These are phyloP conservation scores for Limenitis camilla DNA, from an alignment of 2,888 invertebrate species.

Conservation along the genomic window DNA sequence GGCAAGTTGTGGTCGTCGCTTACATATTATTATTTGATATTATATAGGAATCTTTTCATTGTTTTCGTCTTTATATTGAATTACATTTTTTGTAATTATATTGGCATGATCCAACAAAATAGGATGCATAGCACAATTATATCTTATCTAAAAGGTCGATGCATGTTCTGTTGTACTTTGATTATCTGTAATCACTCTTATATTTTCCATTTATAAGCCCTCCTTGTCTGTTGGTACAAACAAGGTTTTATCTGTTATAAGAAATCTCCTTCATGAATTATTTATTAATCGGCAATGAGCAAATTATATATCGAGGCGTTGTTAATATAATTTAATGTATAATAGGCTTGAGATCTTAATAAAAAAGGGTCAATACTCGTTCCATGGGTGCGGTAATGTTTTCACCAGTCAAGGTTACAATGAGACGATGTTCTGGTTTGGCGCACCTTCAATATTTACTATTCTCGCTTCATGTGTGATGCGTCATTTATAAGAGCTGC, in stretches of 20 bases:
- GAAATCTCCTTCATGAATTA: conserved; percentile 14
- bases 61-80: neutral
- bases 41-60: neutral
- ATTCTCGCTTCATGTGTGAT: conserved; percentile 44
- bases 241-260: conserved; percentile 4
- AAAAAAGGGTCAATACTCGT: conserved; percentile 17
- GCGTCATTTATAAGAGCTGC: conserved; percentile 50
- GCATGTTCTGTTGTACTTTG: conserved; percentile 12
- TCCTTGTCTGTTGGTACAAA: conserved; percentile 8
- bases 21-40: conserved; percentile 30
- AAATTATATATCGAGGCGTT: conserved; percentile 8
- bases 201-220: conserved; percentile 10
- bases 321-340: conserved; percentile 2
- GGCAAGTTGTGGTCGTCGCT: conserved; percentile 39
- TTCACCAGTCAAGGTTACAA: conserved; percentile 32
- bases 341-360: conserved; percentile 8
- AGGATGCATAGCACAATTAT: neutral
- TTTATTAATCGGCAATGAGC: conserved; percentile 6
- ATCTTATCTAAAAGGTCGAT: conserved; percentile 15
- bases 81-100: neutral
- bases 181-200: conserved; percentile 11
- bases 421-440: conserved; percentile 38
- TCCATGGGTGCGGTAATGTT: conserved; percentile 14
- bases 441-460: conserved; percentile 47
- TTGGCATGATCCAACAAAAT: neutral